Base-by-base conservation (phyloP, 2,888 invertebrate genomes). In the Argyra leucocephala region DNA sequence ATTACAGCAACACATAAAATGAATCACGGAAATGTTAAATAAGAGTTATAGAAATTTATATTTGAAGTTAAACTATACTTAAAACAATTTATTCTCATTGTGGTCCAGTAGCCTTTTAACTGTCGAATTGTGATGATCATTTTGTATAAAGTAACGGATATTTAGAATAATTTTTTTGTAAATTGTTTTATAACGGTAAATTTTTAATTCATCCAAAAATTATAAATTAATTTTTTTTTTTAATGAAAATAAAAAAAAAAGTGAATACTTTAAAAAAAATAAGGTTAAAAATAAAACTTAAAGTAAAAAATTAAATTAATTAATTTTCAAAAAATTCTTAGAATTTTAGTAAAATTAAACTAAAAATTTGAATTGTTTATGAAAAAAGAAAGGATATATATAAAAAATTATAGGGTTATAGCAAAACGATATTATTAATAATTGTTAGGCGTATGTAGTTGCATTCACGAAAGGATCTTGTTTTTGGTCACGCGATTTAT, bases 61-160 rank as follows among this genome's bases (percentile, higher is more conserved):
- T 7, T 31, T 31, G 12, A 31, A 31, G 12, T 6, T 26, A 31
- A 31, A 31, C 31, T 7, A 10, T 31, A 31, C 31, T 31, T 31
- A 31, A 6, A 31, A 31, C 31, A 31, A n/a, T 48, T 18, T 18
- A 18, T 48, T 48, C 48, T 48, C 15, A 48, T 48, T 18, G 5
- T 48, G 48, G 48, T 48, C 48, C 48, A 48, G 48, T 48, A 48
- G 48, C 18, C n/a, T 48, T 48, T 48, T 48, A 48, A 48, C 48
- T 48, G 48, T 48, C n/a, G 48, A 12, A 48, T 48, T n/a, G 48
- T 48, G 5, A 48, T 48, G 48, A 48, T 48, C 48, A 18, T 48
- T 48, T 48, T 48, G 2, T 48, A 18, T 48, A 15, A n/a, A 48
- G 18, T 48, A 48, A 48, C 48, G 48, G 48, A 15, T 18, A 48